Evolutionary conservation across 2,888 invertebrate genomes (phyloP).

Genomic region (Lasioglossum calceatum): DNA sequence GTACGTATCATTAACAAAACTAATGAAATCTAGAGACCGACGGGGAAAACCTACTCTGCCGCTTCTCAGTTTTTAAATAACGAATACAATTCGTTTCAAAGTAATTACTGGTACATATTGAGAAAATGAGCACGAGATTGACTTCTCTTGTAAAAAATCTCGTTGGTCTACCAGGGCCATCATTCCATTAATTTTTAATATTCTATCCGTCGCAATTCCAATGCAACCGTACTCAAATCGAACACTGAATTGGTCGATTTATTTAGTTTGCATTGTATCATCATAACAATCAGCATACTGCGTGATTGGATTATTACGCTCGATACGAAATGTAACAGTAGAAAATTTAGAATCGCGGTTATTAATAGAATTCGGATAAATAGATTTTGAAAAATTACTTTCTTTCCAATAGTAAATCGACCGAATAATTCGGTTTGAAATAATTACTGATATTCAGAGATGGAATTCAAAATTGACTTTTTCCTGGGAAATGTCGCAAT

Average conservation of each 20-base stretch:
- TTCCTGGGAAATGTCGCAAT: not conserved
- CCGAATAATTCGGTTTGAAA: not conserved
- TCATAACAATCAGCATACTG: not conserved
- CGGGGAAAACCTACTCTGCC: not conserved
- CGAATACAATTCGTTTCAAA: constrained; percentile 14
- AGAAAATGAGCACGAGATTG: not conserved
- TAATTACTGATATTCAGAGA: not conserved
- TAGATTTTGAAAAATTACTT: not conserved
- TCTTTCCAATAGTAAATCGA: not conserved
- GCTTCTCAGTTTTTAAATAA: not conserved
- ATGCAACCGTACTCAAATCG: not conserved
- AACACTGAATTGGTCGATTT: not conserved
- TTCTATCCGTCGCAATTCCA: not conserved
- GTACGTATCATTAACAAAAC: not conserved
- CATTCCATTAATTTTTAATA: not conserved
- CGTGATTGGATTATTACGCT: not conserved
- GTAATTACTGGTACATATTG: not conserved
- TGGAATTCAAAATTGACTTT: not conserved
- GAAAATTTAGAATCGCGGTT: not conserved
- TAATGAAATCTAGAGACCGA: not conserved
- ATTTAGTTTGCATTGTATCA: not conserved
- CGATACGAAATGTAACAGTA: not conserved
- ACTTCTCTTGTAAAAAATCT: not conserved
- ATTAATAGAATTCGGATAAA: not conserved
- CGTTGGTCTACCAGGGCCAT: not conserved